phyloP scores from a whole-genome alignment of 23 tunicate genomes.

The Corella eumyota region DNA sequence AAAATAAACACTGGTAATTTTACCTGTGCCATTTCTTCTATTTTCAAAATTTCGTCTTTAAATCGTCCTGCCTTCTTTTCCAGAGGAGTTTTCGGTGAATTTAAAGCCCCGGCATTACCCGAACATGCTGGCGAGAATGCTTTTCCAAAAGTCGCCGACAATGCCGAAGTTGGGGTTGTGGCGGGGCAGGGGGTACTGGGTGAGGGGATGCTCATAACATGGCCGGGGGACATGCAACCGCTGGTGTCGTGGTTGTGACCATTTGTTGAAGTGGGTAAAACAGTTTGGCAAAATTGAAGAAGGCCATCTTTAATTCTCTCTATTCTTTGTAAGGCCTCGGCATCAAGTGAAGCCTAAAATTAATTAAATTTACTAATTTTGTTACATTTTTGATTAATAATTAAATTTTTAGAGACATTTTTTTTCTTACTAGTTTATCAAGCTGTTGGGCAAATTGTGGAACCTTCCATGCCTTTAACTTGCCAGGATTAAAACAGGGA shows the following conservation, averaged over 20 bases:
- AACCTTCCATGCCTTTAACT: slow-evolving; percentile 64
- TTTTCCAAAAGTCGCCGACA: slow-evolving; percentile 35
- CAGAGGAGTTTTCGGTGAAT: slow-evolving; percentile 37
- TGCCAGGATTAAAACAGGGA: slow-evolving; percentile 15
- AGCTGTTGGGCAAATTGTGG: slow-evolving; percentile 44
- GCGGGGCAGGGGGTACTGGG: slow-evolving; percentile 10
- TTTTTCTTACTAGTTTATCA: slow-evolving; percentile 59
- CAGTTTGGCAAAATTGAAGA: slow-evolving; percentile 19
- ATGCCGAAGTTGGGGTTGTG: slow-evolving; percentile 18
- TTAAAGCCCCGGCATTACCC: slow-evolving; percentile 1
- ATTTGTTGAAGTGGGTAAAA: slow-evolving; percentile 2
- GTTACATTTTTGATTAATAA: no score
- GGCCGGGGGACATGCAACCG: slow-evolving; percentile 33
- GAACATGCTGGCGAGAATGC: slow-evolving; percentile 11
- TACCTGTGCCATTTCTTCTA: slow-evolving; percentile 84
- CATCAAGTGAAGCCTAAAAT: slow-evolving; percentile 29
- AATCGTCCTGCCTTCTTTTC: slow-evolving; percentile 26
- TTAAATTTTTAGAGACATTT: no score
- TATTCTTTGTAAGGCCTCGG: slow-evolving; percentile 18
- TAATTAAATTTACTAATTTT: neutral
- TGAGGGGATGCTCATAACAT: slow-evolving; percentile 7
- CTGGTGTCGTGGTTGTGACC: neutral
- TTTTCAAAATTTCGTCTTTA: slow-evolving; percentile 55
- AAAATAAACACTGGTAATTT: no score
- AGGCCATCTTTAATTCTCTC: slow-evolving; percentile 19